These are phyloP conservation scores for Sebastes flavidus DNA, from an alignment of 2,797 vertebrate species.

Conservation along the genomic window DNA sequence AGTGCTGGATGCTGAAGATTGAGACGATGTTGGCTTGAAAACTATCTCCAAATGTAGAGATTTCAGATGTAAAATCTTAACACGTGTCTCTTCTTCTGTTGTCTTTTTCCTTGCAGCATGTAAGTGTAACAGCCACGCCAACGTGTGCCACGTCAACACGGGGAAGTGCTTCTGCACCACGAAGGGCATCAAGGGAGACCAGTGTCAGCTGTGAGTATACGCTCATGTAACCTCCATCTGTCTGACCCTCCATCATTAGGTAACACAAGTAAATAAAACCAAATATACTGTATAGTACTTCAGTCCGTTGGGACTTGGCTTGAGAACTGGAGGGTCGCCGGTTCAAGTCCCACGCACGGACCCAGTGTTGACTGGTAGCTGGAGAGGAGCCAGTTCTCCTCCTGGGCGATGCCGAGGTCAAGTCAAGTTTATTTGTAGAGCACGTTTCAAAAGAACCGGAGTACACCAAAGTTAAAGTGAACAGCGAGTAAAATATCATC, in stretches of 20 bases:
- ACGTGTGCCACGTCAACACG: slow-evolving; percentile 89
- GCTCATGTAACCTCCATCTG: neutral
- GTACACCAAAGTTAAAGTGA: too few species aligned
- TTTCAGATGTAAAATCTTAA: neutral
- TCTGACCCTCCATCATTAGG: neutral
- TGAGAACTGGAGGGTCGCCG: too few species aligned
- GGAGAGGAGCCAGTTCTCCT: too few species aligned
- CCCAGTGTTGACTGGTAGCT: too few species aligned
- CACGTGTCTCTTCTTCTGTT: neutral
- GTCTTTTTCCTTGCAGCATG: slow-evolving; percentile 80
- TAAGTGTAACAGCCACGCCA: slow-evolving; percentile 91
- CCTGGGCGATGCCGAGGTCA: too few species aligned
- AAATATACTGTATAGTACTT: too few species aligned
- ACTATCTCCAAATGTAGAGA: neutral
- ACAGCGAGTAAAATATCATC: too few species aligned
- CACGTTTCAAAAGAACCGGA: too few species aligned
- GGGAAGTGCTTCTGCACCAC: slow-evolving; percentile 95
- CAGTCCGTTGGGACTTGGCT: too few species aligned
- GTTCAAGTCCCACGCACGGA: too few species aligned
- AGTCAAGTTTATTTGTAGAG: too few species aligned
- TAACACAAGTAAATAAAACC: neutral
- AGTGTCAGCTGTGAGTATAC: slow-evolving; percentile 92
- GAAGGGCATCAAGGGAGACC: slow-evolving; percentile 94
- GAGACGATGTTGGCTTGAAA: neutral
- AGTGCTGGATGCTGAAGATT: neutral